Conservation (phyloP, 2,797 vertebrate genomes). For the Dallia pectoralis region DNA sequence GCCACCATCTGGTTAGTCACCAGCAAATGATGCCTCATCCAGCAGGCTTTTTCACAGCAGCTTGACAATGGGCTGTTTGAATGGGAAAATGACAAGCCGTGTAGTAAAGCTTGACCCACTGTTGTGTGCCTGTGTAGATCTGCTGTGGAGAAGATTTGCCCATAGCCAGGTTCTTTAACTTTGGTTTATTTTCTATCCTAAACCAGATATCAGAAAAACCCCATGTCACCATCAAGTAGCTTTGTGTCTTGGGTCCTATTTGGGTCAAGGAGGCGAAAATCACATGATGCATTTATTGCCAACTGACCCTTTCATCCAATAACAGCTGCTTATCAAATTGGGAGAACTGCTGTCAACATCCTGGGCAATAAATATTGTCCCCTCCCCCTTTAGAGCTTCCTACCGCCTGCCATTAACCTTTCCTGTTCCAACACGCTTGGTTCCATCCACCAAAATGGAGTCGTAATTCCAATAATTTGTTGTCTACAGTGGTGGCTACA, state of each 20-base stretch:
- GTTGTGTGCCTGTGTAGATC: constrained; percentile 22
- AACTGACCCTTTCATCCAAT: constrained; percentile 65
- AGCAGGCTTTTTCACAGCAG: background rate
- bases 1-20: background rate
- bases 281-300: constrained; percentile 61
- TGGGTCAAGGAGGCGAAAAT: constrained; percentile 40
- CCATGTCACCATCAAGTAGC: background rate
- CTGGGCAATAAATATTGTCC: constrained; percentile 70
- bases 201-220: too few relatives aligned
- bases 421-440: constrained; percentile 69
- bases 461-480: constrained; percentile 60
- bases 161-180: constrained; percentile 7
- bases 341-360: constrained; percentile 73
- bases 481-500: constrained; percentile 63
- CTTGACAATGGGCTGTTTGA: constrained; percentile 31
- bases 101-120: constrained; percentile 17
- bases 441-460: constrained; percentile 72
- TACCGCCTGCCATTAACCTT: constrained; percentile 65
- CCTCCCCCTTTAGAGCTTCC: constrained; percentile 55
- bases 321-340: constrained; percentile 68
- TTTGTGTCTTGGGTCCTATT: constrained; percentile 13
- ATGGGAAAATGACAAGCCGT: background rate
- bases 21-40: constrained; percentile 10
- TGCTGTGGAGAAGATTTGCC: background rate
- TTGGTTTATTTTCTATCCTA: background rate